These are phyloP conservation scores for Zaprionus camerounensis DNA, from an alignment of 1,140 invertebrate species.

Conservation along the genomic window DNA sequence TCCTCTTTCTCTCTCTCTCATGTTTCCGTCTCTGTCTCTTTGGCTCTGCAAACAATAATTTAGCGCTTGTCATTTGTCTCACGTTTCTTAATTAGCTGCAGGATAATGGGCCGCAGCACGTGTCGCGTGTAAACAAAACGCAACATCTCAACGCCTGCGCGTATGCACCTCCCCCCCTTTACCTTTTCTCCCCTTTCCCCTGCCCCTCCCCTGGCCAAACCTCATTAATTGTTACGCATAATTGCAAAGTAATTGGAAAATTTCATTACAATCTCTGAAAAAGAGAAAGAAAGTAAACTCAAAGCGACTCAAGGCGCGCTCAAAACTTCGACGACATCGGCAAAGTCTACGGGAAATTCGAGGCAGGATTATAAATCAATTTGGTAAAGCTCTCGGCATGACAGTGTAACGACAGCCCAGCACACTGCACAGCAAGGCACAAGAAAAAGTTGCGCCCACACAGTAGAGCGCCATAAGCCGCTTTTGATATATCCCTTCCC, in stretches of 20 bases:
- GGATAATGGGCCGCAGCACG: conserved; percentile 74
- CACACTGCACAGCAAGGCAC: conserved; percentile 30
- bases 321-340: conserved; percentile 29
- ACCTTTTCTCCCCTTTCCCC: conserved; percentile 20
- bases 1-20: background rate
- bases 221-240: conserved; percentile 66
- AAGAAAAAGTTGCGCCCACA: conserved; percentile 57
- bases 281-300: background rate
- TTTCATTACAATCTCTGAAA: conserved; percentile 63
- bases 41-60: conserved; percentile 57
- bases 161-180: conserved; percentile 31
- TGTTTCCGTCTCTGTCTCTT: conserved; percentile 1
- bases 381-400: conserved; percentile 56
- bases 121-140: conserved; percentile 60
- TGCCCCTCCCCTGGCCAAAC: conserved; percentile 16
- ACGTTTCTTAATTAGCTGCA: conserved; percentile 79
- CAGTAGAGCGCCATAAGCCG: conserved; percentile 61
- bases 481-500: conserved; percentile 49
- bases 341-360: conserved; percentile 41
- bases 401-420: conserved; percentile 53
- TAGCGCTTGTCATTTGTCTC: conserved; percentile 77
- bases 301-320: conserved; percentile 13
- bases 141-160: conserved; percentile 19
- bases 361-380: conserved; percentile 80
- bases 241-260: conserved; percentile 79